Base-by-base conservation (phyloP, 2,797 vertebrate species). In the Chelonia mydas region DNA sequence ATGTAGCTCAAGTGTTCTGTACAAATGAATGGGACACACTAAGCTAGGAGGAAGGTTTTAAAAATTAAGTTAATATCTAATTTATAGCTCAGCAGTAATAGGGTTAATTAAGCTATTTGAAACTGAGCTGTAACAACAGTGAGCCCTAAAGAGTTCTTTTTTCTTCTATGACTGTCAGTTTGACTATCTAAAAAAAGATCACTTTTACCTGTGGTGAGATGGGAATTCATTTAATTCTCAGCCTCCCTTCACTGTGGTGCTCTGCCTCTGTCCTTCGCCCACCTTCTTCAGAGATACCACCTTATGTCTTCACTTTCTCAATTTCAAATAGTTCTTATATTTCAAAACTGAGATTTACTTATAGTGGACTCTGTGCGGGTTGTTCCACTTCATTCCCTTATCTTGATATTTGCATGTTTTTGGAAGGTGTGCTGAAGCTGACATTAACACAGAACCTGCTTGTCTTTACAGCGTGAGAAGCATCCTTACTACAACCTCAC, bases 401-500 rank as follows among this genome's bases (percentile, higher is more conserved):
- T 11, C 54, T 41, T 82, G 45, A 59, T 59, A 25, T 1, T 47
- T 16, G 5, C 49, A 23, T 72, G 37, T 3, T 79, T 88, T 59
- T 37, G 72, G 41, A 86, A 51, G 5, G 81, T 77, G 6, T 17
- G 25, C 47, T 94, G 79, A 57, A 19, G 5, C 0, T 84, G 57
- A 76, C 17, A 78, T 47, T 77, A 88, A 50, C 77, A 15, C n/a
- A 41, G 82, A 91, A 2, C 13, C 87, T 89, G 17, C 90, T 93
- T 98, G 10, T 96, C 92, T 93, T 98, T 98, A 74, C 98, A 98
- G 98, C 37, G 72, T 94, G 98, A 99, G 97, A 96, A 96, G 16
- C 97, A 99, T 83, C 98, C 98, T 37, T 98, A 97, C 95, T 98
- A 98, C 88, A 98, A 98, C 94, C 97, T 99, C 68, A 98, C 97